Conservation (phyloP, 2,797 vertebrate genomes). For the Hydrocynus forskahlii region DNA sequence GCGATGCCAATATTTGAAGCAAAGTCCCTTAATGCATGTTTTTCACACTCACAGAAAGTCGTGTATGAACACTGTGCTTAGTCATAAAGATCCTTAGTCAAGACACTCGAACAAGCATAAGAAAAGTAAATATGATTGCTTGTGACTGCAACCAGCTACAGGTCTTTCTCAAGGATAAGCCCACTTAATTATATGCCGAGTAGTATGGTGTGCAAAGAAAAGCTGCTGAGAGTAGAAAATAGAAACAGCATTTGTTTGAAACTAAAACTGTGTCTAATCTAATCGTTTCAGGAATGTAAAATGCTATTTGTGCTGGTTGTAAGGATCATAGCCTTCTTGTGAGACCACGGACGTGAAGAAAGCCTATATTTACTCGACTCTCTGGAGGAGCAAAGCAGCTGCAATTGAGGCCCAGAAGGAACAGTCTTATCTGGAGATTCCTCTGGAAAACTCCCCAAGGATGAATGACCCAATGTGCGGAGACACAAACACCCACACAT, state of each 20-base stretch:
- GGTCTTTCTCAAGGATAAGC: constrained; percentile 3
- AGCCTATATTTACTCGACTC: not conserved
- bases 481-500: no score
- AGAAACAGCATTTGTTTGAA: not conserved
- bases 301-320: constrained; percentile 2
- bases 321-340: not conserved
- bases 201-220: not conserved
- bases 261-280: constrained; percentile 26
- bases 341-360: not conserved
- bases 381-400: not conserved
- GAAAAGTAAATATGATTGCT: not conserved
- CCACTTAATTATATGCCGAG: constrained; percentile 31
- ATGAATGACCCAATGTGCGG: not conserved
- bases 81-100: not conserved
- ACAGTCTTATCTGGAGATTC: constrained; percentile 25
- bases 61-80: no score
- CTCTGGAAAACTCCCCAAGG: constrained; percentile 17
- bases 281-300: constrained; percentile 15
- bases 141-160: constrained; percentile 10
- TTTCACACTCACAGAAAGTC: no score
- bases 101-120: not conserved
- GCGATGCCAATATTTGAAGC: no score
- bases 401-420: not conserved
- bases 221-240: constrained; percentile 21
- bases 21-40: no score